Base-by-base conservation (phyloP, 2,888 invertebrate genomes). In the Lasioglossum oenotherae region DNA sequence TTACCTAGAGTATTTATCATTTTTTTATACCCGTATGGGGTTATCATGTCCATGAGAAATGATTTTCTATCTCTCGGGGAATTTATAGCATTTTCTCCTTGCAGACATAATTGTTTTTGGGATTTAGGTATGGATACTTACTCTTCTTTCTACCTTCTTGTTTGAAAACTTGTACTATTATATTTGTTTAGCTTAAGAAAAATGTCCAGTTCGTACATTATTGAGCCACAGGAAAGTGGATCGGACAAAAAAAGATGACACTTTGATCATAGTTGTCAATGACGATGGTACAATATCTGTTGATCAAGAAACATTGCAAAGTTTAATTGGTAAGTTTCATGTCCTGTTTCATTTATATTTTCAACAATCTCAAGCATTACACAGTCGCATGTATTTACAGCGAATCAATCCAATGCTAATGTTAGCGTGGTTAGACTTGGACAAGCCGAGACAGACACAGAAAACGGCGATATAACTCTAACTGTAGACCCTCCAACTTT, bases 201-300 rank as follows among this genome's bases (percentile, higher is more conserved):
- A 74, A 95, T 95, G 95, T 95, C 95, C 74, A 95, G 93, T 87
- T 94, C 95, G 35, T 93, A 93, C 75, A 91, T 95, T 81, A 89
- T 95, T 2, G 95, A 95, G 84, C 93, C 94, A 64, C 92, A 93
- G 82, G 93, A 93, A 77, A 93, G 92, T 75, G 90, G 83, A 78
- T 87, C 91, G 12, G 93, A 93, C 76, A 94, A 94, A 94, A 94
- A 97, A 97, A 95, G 97, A 97, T 95, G 97, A 97, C 94, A 97
- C 97, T 93, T 96, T 98, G 94, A 97, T 98, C 93, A 97, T 98
- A 95, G 97, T 98, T 94, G 98, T 98, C 94, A 97, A 97, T 94
- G 98, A 98, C 95, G 98, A 98, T 96, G 98, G 98, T 92, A 97
- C 97, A 86, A 96, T 98, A 88, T 97, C 97, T 85, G 97, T 98